A percentile compares a stretch with the other conserved stretches of the same genome.
These are phyloP conservation scores for Hypotaenidia okinawae DNA, from an alignment of 2,797 vertebrate species.

Conservation along the genomic window DNA sequence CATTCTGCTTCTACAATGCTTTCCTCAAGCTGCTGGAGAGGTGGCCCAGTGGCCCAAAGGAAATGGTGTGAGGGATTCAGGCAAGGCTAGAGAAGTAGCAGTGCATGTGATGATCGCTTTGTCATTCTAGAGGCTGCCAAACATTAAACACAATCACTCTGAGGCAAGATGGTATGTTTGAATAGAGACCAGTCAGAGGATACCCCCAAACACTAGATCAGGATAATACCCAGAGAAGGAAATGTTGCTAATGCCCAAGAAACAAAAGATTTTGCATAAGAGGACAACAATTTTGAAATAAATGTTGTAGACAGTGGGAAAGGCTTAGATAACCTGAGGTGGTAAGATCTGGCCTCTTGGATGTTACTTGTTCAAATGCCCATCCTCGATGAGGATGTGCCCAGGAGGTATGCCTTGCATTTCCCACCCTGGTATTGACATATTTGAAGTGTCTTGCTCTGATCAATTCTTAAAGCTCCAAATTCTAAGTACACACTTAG, in stretches of 20 bases:
- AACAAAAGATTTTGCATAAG: background rate
- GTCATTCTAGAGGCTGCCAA: background rate
- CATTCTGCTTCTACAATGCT: background rate
- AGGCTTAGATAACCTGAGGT: background rate
- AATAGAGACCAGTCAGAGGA: background rate
- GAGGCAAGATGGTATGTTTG: background rate
- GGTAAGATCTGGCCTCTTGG: background rate
- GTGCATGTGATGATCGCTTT: background rate
- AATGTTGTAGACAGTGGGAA: background rate
- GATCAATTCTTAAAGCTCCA: background rate
- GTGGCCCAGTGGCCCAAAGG: background rate
- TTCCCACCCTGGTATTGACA: background rate
- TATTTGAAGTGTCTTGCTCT: background rate
- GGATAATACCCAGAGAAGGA: background rate
- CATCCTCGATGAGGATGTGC: background rate
- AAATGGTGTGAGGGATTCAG: background rate
- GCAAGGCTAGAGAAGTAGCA: background rate
- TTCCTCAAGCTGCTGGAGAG: background rate
- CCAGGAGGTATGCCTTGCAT: background rate
- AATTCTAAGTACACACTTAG: background rate
- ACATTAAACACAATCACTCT: background rate
- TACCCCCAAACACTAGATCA: background rate
- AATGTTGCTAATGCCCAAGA: background rate
- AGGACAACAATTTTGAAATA: background rate
- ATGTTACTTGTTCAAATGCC: conserved; percentile 10